Conservation (phyloP, 2,888 invertebrate species). For the Rutpela maculata region DNA sequence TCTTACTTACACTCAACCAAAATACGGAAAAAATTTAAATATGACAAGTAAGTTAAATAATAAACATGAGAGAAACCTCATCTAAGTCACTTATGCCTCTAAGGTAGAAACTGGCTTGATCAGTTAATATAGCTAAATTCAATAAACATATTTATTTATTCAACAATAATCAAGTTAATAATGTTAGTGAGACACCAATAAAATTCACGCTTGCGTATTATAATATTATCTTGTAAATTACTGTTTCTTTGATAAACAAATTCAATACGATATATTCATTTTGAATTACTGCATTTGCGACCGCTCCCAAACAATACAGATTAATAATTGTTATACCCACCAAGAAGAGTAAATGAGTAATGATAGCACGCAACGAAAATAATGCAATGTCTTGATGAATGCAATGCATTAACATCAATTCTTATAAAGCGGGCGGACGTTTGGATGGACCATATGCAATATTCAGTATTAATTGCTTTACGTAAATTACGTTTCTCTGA, state of each 20-base stretch:
- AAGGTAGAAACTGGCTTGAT: too few relatives aligned
- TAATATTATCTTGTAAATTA: not conserved
- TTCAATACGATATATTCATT: not conserved
- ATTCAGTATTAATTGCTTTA: not conserved
- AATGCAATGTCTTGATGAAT: conserved; percentile 4
- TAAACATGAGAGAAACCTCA: too few relatives aligned
- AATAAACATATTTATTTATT: too few relatives aligned
- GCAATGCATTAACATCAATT: not conserved
- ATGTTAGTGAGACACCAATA: not conserved
- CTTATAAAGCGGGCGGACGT: conserved; percentile 2
- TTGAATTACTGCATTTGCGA: not conserved
- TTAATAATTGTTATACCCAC: conserved; percentile 48
- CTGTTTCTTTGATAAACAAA: not conserved
- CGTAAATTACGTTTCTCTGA: not conserved
- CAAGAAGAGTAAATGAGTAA: conserved; percentile 48
- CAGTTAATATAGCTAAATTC: too few relatives aligned
- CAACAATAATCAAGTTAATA: not conserved
- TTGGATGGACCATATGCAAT: not conserved
- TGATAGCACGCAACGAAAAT: conserved; percentile 33
- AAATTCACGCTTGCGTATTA: not conserved
- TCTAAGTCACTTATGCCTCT: too few relatives aligned
- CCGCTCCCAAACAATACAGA: conserved; percentile 21
- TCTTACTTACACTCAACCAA: too few relatives aligned
- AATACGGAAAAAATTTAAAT: too few relatives aligned
- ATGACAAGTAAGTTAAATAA: too few relatives aligned